A percentile compares a stretch with the other conserved stretches of the same genome.
phyloP scores from a whole-genome alignment of 2,113 vertebrate genomes.

The Scartelaos histophorus region DNA sequence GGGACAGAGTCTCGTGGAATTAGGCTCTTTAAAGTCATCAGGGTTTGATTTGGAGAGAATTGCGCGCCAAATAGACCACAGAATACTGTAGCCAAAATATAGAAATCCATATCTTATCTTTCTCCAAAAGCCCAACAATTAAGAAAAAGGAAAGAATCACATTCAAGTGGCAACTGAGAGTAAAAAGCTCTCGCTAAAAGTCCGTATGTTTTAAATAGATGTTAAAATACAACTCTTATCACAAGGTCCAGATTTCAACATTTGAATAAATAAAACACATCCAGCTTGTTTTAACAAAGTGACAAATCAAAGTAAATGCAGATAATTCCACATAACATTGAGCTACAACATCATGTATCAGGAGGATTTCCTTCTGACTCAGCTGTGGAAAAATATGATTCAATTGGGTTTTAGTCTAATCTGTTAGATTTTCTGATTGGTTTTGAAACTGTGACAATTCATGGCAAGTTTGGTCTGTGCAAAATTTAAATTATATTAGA shows the following conservation, averaged over 20 bases:
- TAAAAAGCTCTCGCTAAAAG: no score
- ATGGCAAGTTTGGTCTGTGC: constrained; percentile 35
- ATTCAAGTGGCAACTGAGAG: no score
- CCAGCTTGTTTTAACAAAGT: constrained; percentile 3
- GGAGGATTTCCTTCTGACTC: constrained; percentile 21
- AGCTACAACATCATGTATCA: constrained; percentile 14
- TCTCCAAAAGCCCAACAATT: no score
- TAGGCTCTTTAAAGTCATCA: no score
- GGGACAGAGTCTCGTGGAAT: background rate
- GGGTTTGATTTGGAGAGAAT: no score
- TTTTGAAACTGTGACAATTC: constrained; percentile 6
- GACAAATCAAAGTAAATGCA: constrained; percentile 14
- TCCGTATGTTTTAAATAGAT: no score
- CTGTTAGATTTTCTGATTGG: constrained; percentile 17
- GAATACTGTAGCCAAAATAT: no score
- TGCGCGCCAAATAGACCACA: no score
- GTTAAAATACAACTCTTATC: no score
- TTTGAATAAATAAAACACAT: constrained; percentile 2
- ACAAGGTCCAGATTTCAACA: no score
- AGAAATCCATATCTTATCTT: no score
- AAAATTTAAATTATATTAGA: background rate
- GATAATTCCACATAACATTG: constrained; percentile 16
- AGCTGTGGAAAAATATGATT: constrained; percentile 33
- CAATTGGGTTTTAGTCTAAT: constrained; percentile 4
- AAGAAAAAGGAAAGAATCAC: no score